Evolutionary conservation across 2,113 vertebrate species (phyloP).

Genomic region (Cyprinodon variegatus): DNA sequence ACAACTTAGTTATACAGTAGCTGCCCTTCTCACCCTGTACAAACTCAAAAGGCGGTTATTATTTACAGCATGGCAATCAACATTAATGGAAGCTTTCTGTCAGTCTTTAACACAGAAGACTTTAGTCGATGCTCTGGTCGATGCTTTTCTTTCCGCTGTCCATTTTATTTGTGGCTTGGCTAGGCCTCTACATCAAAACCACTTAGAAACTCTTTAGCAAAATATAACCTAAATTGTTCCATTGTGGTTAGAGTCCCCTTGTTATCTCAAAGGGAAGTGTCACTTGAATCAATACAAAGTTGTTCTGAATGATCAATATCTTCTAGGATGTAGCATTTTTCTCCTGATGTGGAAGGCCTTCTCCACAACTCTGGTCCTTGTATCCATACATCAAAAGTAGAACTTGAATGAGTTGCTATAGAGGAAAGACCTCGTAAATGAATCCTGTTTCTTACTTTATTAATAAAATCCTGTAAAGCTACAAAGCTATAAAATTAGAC

Average conservation of each 20-base stretch:
- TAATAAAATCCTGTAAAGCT: not conserved
- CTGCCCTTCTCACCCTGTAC: not conserved
- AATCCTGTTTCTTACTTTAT: not conserved
- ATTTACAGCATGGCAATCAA: not conserved
- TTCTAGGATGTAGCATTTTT: not conserved
- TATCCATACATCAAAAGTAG: not conserved
- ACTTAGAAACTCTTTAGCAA: not conserved
- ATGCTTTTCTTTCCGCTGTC: not conserved
- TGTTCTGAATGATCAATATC: not conserved
- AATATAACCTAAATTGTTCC: not conserved
- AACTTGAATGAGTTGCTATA: not conserved
- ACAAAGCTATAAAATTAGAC: not conserved
- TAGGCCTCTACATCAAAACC: not conserved
- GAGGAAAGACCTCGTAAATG: not conserved
- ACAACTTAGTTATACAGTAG: not conserved
- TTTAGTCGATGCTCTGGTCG: no score
- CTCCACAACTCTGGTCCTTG: not conserved
- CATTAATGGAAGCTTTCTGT: not conserved
- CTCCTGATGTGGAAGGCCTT: not conserved
- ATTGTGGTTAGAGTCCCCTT: not conserved
- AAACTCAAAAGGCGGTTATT: not conserved
- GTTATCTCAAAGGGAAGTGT: not conserved
- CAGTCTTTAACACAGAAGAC: not conserved
- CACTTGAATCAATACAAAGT: not conserved
- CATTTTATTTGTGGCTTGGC: not conserved